Base-by-base conservation (phyloP, 23 tunicate genomes). In the Trididemnum clinides region DNA sequence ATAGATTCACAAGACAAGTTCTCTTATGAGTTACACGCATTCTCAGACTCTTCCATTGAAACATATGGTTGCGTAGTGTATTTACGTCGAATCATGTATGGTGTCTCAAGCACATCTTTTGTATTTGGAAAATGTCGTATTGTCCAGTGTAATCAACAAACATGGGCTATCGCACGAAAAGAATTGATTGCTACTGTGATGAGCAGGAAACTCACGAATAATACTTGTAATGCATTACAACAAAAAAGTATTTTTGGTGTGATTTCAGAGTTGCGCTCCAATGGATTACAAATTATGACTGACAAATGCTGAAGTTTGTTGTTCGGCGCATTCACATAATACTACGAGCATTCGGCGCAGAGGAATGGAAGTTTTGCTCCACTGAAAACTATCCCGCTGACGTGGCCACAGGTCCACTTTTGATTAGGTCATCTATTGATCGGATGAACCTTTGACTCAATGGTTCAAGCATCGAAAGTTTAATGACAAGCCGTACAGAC, bases 1-100 rank as follows among this genome's bases (percentile, higher is more conserved):
- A 5, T 33, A 29, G n/a, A n/a, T 37, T n/a, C 76, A 69, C 18
- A 31, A 6, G 76, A 29, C 39, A 33, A 5, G 7, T 4, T 33
- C 18, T n/a, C n/a, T n/a, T 69, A 69, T 32, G 38, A 69, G n/a
- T 32, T 69, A n/a, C 76, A 69, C 37, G 38, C 38, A 6, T 69
- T 69, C 21, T 69, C 38, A 10, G 76, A 69, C 37, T 31, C 76
- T 69, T 29, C 76, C 21, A 69, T 28, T 69, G 38, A 69, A 69
- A 37, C 76, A 6, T 69, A 29, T 33, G 37, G 38, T 18, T 69
- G 38, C n/a, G 76, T 32, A 6, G 76, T 69, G 6, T 69, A 69
- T 32, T 32, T 69, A 5, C 7, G 38, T 6, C 28, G 38, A 69
- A 33, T 69, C n/a, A 7, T 21, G 12, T 28, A 69, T 32, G 37